Conservation (phyloP, 2,797 vertebrate genomes). For the Enteromius treurensis region DNA sequence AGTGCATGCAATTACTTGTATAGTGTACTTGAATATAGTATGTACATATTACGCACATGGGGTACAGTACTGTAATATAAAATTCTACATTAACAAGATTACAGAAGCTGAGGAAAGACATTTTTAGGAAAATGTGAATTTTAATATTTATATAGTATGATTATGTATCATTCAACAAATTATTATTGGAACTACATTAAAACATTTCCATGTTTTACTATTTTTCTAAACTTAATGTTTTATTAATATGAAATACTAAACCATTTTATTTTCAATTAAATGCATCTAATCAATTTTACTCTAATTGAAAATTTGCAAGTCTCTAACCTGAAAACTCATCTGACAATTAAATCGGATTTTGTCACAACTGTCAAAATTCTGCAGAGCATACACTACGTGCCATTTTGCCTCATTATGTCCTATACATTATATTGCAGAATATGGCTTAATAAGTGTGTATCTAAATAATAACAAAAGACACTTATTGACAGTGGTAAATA, state of each 20-base stretch:
- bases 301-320: neutral
- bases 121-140: neutral
- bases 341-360: slow-evolving; percentile 51
- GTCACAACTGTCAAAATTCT: slow-evolving; percentile 54
- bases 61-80: neutral
- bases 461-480: slow-evolving; percentile 74
- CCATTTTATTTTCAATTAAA: neutral
- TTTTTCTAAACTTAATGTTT: neutral
- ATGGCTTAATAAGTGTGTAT: slow-evolving; percentile 70
- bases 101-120: neutral
- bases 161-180: neutral
- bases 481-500: slow-evolving; percentile 63
- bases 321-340: neutral
- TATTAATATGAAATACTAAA: neutral
- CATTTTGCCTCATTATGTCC: neutral
- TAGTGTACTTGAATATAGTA: neutral
- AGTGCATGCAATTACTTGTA: neutral
- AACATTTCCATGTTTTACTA: neutral
- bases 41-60: neutral
- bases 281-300: neutral
- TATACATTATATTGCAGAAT: slow-evolving; percentile 57
- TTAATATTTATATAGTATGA: neutral
- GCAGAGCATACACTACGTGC: neutral
- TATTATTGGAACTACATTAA: neutral
- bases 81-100: neutral